Evolutionary conservation across 2,888 invertebrate species (phyloP).

Genomic region (Athalia circularis): DNA sequence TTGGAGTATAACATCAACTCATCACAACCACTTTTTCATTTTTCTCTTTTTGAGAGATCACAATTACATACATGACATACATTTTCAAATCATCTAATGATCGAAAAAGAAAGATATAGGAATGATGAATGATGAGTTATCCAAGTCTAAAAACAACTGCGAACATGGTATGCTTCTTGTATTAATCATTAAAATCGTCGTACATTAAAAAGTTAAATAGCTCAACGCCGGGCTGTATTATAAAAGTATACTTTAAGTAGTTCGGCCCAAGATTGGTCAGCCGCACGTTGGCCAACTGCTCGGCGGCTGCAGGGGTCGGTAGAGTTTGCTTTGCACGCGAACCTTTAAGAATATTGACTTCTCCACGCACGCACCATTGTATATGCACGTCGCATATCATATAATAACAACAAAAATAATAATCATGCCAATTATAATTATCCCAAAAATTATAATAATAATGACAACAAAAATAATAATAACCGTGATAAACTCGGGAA

Average conservation of each 20-base stretch:
- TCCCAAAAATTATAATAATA: conserved; percentile 14
- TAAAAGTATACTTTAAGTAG: conserved; percentile 11
- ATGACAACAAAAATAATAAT: not conserved
- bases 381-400: not conserved
- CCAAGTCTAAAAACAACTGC: too few relatives aligned
- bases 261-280: conserved; percentile 33
- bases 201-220: too few relatives aligned
- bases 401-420: conserved; percentile 17
- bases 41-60: too few relatives aligned
- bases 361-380: conserved; percentile 21
- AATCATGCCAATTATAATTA: not conserved
- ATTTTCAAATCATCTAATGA: too few relatives aligned
- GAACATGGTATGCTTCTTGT: too few relatives aligned
- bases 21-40: too few relatives aligned
- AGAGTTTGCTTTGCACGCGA: conserved; percentile 16
- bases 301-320: not conserved
- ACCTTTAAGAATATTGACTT: conserved; percentile 39
- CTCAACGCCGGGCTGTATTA: too few relatives aligned
- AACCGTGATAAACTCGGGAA: not conserved
- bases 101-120: too few relatives aligned
- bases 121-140: too few relatives aligned
- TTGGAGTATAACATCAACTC: too few relatives aligned
- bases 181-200: too few relatives aligned
- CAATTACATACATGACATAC: too few relatives aligned
- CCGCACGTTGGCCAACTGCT: conserved; percentile 13